phyloP scores from a whole-genome alignment of 2,888 invertebrate genomes.

The Leptopterna dolabrata region DNA sequence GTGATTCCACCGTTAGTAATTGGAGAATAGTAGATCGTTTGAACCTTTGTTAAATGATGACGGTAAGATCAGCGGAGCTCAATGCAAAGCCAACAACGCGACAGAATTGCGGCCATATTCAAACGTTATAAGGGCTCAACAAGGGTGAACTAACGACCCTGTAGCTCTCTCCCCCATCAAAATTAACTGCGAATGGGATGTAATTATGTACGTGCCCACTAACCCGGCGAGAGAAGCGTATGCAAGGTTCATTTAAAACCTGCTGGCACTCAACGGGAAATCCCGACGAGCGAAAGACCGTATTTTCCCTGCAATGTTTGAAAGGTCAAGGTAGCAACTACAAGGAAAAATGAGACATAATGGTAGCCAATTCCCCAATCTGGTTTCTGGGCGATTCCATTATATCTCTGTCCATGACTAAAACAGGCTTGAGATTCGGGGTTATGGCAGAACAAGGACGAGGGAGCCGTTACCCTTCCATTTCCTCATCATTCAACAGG shows the following conservation, averaged over 20 bases:
- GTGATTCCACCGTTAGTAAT: too few species aligned
- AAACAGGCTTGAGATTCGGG: neutral
- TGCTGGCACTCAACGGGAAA: neutral
- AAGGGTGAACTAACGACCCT: constrained; percentile 7
- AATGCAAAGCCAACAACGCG: neutral
- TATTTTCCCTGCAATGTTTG: neutral
- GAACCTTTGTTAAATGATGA: neutral
- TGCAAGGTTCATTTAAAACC: neutral
- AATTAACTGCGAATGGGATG: neutral
- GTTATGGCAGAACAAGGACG: neutral
- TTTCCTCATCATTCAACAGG: constrained; percentile 29
- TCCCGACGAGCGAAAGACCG: neutral
- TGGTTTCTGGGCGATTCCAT: neutral
- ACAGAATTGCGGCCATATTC: neutral
- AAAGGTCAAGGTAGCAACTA: neutral
- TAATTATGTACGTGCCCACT: neutral
- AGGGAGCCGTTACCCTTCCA: constrained; percentile 10
- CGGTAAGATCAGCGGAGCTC: neutral
- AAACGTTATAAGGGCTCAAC: neutral
- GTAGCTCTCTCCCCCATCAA: neutral
- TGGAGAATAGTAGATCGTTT: too few species aligned
- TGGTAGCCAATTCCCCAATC: neutral
- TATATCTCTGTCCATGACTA: neutral
- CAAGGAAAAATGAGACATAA: neutral
- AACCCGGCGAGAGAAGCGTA: neutral